These are phyloP conservation scores for Coreius guichenoti DNA, from an alignment of 2,797 vertebrate genomes.

Conservation along the genomic window DNA sequence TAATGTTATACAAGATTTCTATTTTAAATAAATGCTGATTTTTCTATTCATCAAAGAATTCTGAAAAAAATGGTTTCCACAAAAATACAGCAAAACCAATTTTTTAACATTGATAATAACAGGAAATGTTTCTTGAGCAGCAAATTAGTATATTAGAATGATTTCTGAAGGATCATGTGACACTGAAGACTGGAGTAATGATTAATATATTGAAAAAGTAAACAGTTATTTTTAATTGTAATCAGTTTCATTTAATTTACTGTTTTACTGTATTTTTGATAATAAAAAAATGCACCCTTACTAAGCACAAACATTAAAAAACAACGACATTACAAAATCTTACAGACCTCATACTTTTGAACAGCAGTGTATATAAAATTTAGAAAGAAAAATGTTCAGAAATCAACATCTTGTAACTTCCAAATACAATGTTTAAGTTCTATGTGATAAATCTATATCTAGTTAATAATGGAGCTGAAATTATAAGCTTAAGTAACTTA, in stretches of 20 bases:
- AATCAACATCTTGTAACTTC: constrained; percentile 15
- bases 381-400: neutral
- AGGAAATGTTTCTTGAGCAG: neutral
- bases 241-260: neutral
- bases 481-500: constrained; percentile 12
- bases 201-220: neutral
- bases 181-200: neutral
- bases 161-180: neutral
- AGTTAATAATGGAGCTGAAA: constrained; percentile 14
- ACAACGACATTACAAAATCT: neutral
- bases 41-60: neutral
- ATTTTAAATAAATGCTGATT: neutral
- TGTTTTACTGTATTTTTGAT: neutral
- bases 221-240: neutral
- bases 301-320: neutral
- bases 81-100: neutral
- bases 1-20: neutral
- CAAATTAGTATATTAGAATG: neutral
- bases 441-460: neutral
- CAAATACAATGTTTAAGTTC: neutral
- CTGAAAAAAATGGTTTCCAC: neutral
- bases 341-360: neutral
- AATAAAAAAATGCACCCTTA: neutral
- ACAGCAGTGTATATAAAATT: neutral
- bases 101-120: neutral